Percentiles rank a stretch among this genome's conserved stretches.
Conservation (phyloP, 2,888 invertebrate genomes). For the Danaus chrysippus region DNA sequence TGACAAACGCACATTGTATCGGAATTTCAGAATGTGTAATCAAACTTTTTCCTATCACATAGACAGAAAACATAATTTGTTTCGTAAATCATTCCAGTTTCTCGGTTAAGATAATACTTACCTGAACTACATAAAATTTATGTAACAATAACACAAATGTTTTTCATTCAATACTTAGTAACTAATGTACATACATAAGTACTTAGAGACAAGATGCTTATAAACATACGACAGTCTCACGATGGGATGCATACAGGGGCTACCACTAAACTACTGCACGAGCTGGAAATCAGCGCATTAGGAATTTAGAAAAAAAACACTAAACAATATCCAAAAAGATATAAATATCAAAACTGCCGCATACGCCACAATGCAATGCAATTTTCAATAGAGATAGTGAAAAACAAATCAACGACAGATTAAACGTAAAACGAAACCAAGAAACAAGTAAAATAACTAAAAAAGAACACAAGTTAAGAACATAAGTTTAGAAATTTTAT, state of each 20-base stretch:
- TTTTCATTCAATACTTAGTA: slow-evolving; percentile 20
- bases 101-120: slow-evolving; percentile 22
- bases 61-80: background rate
- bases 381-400: slow-evolving; percentile 64
- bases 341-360: slow-evolving; percentile 64
- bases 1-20: background rate
- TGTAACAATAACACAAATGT: slow-evolving; percentile 20
- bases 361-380: slow-evolving; percentile 76
- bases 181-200: slow-evolving; percentile 22
- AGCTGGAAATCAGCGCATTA: slow-evolving; percentile 50
- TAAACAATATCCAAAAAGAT: slow-evolving; percentile 57
- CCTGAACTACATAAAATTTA: slow-evolving; percentile 28
- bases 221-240: slow-evolving; percentile 41
- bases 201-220: slow-evolving; percentile 33
- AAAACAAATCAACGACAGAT: slow-evolving; percentile 55
- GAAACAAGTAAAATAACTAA: slow-evolving; percentile 52
- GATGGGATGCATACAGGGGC: slow-evolving; percentile 64
- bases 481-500: slow-evolving; percentile 68
- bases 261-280: slow-evolving; percentile 60
- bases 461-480: slow-evolving; percentile 45
- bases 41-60: background rate
- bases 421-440: slow-evolving; percentile 42
- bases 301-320: slow-evolving; percentile 46
- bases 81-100: background rate
- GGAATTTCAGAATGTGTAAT: background rate